Conservation (phyloP, 2,888 invertebrate species). For the Acronicta psi region DNA sequence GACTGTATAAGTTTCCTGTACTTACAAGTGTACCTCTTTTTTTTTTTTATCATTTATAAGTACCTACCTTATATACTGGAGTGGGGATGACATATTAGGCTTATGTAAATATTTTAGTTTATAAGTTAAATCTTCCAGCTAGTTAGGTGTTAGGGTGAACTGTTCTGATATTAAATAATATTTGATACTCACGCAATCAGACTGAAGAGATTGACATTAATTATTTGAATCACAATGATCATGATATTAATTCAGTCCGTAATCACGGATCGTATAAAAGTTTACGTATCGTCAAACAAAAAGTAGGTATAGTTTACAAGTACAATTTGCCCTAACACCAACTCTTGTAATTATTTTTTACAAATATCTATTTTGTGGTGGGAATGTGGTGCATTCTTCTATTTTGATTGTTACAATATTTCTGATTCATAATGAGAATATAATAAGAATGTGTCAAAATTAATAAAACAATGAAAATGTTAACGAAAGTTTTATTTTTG, state of each 20-base stretch:
- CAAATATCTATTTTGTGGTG: constrained; percentile 46
- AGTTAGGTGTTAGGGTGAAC: constrained; percentile 14
- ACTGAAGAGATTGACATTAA: no score
- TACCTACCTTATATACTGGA: constrained; percentile 24
- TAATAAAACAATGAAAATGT: constrained; percentile 52
- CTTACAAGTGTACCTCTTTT: constrained; percentile 52
- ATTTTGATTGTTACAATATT: constrained; percentile 15
- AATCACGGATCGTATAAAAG: no score
- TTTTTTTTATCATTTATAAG: constrained; percentile 27
- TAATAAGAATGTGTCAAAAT: constrained; percentile 23
- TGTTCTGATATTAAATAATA: not conserved
- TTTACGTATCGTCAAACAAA: no score
- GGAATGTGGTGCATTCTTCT: constrained; percentile 35
- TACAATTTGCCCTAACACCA: constrained; percentile 17
- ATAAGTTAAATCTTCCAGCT: constrained; percentile 31
- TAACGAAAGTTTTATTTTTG: constrained; percentile 59
- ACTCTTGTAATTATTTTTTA: constrained; percentile 27
- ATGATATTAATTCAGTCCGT: no score
- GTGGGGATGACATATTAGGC: constrained; percentile 34
- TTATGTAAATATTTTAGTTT: constrained; percentile 39
- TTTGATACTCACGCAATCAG: not conserved
- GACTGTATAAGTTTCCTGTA: constrained; percentile 21
- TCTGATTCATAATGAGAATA: constrained; percentile 22
- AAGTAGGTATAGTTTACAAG: no score
- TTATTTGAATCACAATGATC: no score